Evolutionary conservation across 1,140 invertebrate genomes (phyloP).

Genomic region (Monochamus saltuarius): DNA sequence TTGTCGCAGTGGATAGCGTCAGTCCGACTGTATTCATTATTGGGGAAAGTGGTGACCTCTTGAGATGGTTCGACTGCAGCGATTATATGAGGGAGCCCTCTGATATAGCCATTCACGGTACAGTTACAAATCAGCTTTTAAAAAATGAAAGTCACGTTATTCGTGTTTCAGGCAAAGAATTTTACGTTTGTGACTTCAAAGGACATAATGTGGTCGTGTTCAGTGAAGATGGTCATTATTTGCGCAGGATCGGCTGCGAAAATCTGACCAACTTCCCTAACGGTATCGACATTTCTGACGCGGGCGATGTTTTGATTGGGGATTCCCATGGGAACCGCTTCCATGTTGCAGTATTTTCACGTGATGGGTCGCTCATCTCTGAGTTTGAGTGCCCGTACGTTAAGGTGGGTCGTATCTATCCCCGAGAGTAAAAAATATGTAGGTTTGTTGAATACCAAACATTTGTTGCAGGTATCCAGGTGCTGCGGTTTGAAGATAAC

Average conservation of each 20-base stretch:
- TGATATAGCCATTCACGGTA: conserved; percentile 91
- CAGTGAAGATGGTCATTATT: conserved; percentile 85
- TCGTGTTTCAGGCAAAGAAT: conserved; percentile 77
- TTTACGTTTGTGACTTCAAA: conserved; percentile 97
- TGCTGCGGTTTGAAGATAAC: conserved; percentile 97
- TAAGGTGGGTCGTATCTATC: conserved; percentile 68
- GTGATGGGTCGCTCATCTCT: conserved; percentile 82
- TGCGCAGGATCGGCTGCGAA: conserved; percentile 91
- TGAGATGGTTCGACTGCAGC: conserved; percentile 95
- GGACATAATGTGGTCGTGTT: conserved; percentile 97
- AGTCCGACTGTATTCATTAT: conserved; percentile 96
- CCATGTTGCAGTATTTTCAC: conserved; percentile 91
- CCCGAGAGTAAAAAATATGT: background rate
- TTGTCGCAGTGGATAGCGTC: conserved; percentile 96
- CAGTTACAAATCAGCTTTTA: conserved; percentile 28
- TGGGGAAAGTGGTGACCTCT: conserved; percentile 82
- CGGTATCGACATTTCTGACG: conserved; percentile 95
- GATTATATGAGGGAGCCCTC: conserved; percentile 96
- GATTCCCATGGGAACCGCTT: conserved; percentile 98
- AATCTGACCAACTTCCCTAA: conserved; percentile 96
- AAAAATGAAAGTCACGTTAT: background rate
- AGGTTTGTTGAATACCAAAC: conserved; percentile 25
- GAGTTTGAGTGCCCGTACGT: conserved; percentile 97
- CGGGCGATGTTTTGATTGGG: conserved; percentile 92
- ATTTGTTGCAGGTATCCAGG: conserved; percentile 81